Percentiles rank a stretch among this genome's conserved stretches.
These are phyloP conservation scores for Rousettus madagascariensis DNA, from an alignment of 2,797 vertebrate species.

Conservation along the genomic window DNA sequence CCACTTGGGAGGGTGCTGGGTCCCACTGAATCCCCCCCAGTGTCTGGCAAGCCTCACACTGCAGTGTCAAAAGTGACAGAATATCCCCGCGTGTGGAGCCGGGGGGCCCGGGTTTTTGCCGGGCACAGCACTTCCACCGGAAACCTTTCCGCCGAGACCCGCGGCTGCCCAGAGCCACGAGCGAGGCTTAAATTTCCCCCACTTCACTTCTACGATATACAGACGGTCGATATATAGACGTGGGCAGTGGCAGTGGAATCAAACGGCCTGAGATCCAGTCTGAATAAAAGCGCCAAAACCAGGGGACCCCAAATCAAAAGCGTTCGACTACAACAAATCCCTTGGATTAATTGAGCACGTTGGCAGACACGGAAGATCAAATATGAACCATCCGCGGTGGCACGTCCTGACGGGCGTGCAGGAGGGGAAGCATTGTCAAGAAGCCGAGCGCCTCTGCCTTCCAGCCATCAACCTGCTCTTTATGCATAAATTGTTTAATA, in stretches of 20 bases:
- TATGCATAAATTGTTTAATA: constrained; percentile 30
- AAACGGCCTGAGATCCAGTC: background rate
- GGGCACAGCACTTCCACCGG: background rate
- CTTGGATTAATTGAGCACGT: background rate
- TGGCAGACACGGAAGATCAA: background rate
- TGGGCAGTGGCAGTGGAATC: background rate
- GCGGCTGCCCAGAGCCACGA: background rate
- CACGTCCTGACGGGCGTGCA: background rate
- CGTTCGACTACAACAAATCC: background rate
- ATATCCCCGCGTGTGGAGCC: rapidly evolving
- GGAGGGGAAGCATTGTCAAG: rapidly evolving
- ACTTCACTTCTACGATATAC: background rate
- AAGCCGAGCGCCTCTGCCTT: background rate
- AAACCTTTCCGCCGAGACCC: rapidly evolving
- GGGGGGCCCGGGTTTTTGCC: background rate
- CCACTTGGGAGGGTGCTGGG: background rate
- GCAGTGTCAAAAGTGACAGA: background rate
- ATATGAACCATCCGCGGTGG: background rate
- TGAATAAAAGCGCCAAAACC: background rate
- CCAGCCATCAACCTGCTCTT: background rate
- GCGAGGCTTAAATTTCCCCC: rapidly evolving
- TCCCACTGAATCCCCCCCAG: background rate
- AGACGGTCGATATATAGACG: background rate
- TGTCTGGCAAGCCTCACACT: background rate
- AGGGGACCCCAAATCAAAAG: background rate